phyloP scores from a whole-genome alignment of 1,140 invertebrate genomes.

The Tribolium madens region DNA sequence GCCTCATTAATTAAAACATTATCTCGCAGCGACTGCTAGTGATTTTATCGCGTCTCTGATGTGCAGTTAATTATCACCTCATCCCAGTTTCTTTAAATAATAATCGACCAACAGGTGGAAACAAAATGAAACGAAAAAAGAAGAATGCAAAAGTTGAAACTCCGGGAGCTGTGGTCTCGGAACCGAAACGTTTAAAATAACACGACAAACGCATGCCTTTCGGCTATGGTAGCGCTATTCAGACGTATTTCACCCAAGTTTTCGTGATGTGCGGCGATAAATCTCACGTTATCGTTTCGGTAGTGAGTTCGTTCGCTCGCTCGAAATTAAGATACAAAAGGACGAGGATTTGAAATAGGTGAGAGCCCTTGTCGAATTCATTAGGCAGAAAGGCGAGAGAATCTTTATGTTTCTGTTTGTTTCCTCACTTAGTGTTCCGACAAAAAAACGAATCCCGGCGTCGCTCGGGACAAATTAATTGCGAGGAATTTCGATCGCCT shows the following conservation, averaged over 20 bases:
- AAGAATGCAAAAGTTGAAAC: not conserved
- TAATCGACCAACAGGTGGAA: not conserved
- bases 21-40: not conserved
- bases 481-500: not conserved
- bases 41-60: slow-evolving; percentile 26
- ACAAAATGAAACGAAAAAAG: not conserved
- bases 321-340: not conserved
- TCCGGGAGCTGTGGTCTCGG: not conserved
- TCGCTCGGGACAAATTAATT: slow-evolving; percentile 4
- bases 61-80: slow-evolving; percentile 13
- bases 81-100: slow-evolving; percentile 1
- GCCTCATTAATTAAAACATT: slow-evolving; percentile 27
- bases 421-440: not conserved
- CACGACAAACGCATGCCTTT: not conserved
- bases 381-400: not conserved
- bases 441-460: not conserved
- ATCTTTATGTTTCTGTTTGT: slow-evolving; percentile 30
- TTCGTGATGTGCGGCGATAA: not conserved
- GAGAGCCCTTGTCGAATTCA: slow-evolving; percentile 7
- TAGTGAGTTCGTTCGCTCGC: not conserved
- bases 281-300: not conserved
- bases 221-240: not conserved
- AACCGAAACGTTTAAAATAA: not conserved
- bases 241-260: not conserved
- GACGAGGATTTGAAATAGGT: not conserved